Evolutionary conservation across 2,797 vertebrate genomes (phyloP), one percentile per base, ranked within the genome.

Genomic region (Yasuhikotakia modesta): DNA sequence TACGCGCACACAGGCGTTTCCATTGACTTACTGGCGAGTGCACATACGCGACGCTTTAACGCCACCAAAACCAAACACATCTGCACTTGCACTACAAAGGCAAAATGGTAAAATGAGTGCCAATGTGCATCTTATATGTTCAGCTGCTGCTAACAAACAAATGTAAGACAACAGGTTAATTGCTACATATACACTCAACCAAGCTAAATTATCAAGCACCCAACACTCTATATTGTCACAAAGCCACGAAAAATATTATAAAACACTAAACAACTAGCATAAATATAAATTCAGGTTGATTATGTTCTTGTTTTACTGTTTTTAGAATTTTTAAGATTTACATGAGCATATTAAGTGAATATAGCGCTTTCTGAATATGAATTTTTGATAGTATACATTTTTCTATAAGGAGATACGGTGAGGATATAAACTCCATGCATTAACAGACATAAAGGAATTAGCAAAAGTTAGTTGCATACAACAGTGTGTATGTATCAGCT

Each of bases 111-210:
- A 70, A 17, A 68, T 10, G 75, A 45, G 19, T 77, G 57, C 19
- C 66, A n/a, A 24, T 76, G 43, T 43, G 35, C 65, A 76, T 76
- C 53, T 48, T 53, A 63, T 27, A 27, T 27, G 27, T 27, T 27
- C 27, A 27, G 27, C 27, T 27, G 39, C 24, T 43, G 69, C 65
- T 53, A 30, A 60, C 12, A 68, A n/a, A 58, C 22, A 13, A 35
- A 76, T 48, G 52, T 17, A 19, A 78, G 24, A 81, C 73, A 50
- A 77, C 53, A 53, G 73, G 39, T 45, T 30, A 87, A 46, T 35
- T 8, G 22, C 39, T 48, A 79, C 46, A 68, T 24, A 32, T 32
- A 73, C n/a, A 57, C 32, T n/a, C 3, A 65, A 64, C 32, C 60
- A 55, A 70, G 65, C 27, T 24, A 74, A 50, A 63, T 39, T 32